Conservation (phyloP, 1,140 invertebrate species). For the Diorhabda sublineata region DNA sequence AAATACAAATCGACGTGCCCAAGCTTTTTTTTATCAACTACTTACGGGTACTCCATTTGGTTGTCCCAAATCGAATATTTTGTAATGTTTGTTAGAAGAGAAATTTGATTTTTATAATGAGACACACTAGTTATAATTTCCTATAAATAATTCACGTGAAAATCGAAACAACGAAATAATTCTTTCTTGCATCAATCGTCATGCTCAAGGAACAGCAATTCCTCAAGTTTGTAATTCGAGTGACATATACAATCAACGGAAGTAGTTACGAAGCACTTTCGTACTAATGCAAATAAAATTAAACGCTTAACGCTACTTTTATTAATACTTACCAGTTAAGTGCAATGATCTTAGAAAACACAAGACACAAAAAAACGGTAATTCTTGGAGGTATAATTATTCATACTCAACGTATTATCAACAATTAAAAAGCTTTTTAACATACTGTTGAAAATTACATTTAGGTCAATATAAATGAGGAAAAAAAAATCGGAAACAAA, state of each 20-base stretch:
- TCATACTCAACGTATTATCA: background rate
- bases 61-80: too few relatives aligned
- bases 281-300: slow-evolving; percentile 7
- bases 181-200: slow-evolving; percentile 19
- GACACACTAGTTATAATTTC: background rate
- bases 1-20: too few relatives aligned
- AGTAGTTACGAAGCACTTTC: slow-evolving; percentile 18
- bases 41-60: too few relatives aligned
- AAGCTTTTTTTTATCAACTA: too few relatives aligned
- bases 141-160: slow-evolving; percentile 3
- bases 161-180: background rate
- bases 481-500: background rate
- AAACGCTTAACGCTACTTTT: background rate
- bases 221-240: slow-evolving; percentile 20
- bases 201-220: slow-evolving; percentile 25
- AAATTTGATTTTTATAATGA: background rate
- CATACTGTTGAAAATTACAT: background rate
- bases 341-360: slow-evolving; percentile 12
- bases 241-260: slow-evolving; percentile 26
- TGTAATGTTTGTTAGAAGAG: too few relatives aligned
- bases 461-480: background rate
- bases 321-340: slow-evolving; percentile 3
- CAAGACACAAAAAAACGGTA: slow-evolving; percentile 9
- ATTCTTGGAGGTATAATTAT: slow-evolving; percentile 1
- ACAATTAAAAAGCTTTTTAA: background rate